Evolutionary conservation across 2,113 vertebrate genomes (phyloP).

Genomic region (Otis tarda): DNA sequence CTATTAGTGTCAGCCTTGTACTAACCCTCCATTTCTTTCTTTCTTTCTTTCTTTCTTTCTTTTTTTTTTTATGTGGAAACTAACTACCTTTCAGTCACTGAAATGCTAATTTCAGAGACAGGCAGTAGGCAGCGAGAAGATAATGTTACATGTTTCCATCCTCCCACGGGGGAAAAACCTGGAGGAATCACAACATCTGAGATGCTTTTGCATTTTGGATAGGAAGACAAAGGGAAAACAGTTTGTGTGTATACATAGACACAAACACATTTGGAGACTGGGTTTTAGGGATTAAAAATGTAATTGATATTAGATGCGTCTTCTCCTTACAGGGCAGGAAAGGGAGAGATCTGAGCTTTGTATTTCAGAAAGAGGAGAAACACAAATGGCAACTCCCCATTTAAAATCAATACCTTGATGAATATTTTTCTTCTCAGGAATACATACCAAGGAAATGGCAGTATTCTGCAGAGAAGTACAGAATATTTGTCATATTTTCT

Average conservation of each 20-base stretch:
- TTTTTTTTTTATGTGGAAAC: background rate
- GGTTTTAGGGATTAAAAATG: conserved; percentile 60
- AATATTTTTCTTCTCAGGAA: conserved; percentile 51
- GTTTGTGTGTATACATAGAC: conserved; percentile 16
- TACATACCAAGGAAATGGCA: conserved; percentile 35
- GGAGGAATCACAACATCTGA: conserved; percentile 66
- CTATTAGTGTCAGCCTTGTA: conserved; percentile 47
- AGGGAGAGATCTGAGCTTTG: conserved; percentile 4
- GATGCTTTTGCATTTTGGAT: conserved; percentile 68
- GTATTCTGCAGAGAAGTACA: background rate
- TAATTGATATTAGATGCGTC: conserved; percentile 66
- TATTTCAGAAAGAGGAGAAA: conserved; percentile 43
- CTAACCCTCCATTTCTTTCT: background rate
- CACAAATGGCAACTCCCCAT: conserved; percentile 29
- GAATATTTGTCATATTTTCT: conserved; percentile 58
- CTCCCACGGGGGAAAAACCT: conserved; percentile 62
- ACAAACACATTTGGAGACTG: conserved; percentile 41
- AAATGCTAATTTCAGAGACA: conserved; percentile 74
- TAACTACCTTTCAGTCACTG: conserved; percentile 61
- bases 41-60: too few relatives aligned
- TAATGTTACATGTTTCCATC: conserved; percentile 74
- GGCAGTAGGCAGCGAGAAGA: conserved; percentile 71
- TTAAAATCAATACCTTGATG: conserved; percentile 64
- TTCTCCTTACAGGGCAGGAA: conserved; percentile 37
- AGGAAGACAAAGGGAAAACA: conserved; percentile 67